Conservation (phyloP, 2,113 vertebrate species). For the Cacatua alba region DNA sequence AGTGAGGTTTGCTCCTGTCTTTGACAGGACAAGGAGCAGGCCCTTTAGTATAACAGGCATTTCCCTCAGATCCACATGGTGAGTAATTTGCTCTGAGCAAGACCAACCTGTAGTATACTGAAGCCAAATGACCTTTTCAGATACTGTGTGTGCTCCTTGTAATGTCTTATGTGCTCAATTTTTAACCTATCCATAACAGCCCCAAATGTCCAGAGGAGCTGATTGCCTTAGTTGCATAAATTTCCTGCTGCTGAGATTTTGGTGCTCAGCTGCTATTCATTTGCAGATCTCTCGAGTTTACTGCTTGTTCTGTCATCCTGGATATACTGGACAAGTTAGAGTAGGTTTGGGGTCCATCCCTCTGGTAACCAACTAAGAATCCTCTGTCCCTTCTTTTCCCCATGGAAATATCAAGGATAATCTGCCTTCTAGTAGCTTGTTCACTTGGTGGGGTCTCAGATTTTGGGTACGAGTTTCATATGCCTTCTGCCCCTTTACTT, state of each 20-base stretch:
- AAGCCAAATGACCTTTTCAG: background rate
- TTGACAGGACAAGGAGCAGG: background rate
- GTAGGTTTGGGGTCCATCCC: background rate
- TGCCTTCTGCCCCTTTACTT: background rate
- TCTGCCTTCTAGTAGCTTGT: background rate
- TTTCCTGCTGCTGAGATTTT: background rate
- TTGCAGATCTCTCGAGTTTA: background rate
- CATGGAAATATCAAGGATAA: background rate
- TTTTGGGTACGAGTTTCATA: background rate
- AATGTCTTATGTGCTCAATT: background rate
- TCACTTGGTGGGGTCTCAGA: background rate
- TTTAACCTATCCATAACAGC: background rate
- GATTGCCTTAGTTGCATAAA: background rate
- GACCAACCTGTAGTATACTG: background rate
- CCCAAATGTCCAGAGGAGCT: background rate
- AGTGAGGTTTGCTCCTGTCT: background rate
- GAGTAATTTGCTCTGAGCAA: background rate
- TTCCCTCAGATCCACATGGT: background rate
- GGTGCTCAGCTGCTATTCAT: fast-evolving
- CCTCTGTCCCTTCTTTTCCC: fast-evolving
- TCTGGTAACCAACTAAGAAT: background rate
- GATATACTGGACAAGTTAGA: background rate
- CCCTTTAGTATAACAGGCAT: background rate
- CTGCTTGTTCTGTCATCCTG: background rate
- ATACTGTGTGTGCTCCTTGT: background rate